Conservation (phyloP, 2,113 vertebrate genomes). For the Pseudorectes ferrugineus region DNA sequence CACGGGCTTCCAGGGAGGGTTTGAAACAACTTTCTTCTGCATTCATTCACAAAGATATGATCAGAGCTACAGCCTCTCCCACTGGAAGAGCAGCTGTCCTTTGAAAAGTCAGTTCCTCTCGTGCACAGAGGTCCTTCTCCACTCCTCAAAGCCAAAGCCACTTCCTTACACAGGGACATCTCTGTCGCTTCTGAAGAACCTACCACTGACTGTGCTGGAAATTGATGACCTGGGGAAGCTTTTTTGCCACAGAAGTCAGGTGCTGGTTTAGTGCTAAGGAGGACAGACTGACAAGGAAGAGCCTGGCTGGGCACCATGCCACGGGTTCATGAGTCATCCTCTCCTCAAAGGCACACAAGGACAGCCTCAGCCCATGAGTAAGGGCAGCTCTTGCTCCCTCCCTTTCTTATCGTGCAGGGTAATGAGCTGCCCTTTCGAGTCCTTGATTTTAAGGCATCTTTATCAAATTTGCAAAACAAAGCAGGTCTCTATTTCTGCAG, state of each 20-base stretch:
- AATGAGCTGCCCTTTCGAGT: not conserved
- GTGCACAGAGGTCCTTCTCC: not conserved
- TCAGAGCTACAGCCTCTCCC: not conserved
- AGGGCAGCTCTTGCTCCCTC: not conserved
- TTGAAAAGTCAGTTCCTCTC: not conserved
- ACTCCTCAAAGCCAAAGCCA: not conserved
- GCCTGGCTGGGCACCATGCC: not conserved
- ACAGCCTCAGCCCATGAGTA: not conserved
- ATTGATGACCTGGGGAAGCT: not conserved
- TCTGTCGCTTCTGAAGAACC: not conserved
- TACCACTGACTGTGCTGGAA: not conserved
- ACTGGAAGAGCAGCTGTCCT: not conserved
- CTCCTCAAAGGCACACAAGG: not conserved
- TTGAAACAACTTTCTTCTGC: not conserved
- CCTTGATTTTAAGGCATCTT: not conserved
- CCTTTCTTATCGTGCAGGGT: not conserved
- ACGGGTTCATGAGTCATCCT: accelerated
- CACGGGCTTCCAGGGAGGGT: not conserved
- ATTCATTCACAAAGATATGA: not conserved
- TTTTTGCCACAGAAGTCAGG: not conserved
- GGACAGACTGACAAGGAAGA: not conserved
- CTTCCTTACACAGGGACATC: not conserved
- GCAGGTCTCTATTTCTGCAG: not conserved
- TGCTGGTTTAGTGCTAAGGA: not conserved
- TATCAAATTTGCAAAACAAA: not conserved